Evolutionary conservation across 2,113 vertebrate genomes (phyloP).

Genomic region (Thamnaconus septentrionalis): DNA sequence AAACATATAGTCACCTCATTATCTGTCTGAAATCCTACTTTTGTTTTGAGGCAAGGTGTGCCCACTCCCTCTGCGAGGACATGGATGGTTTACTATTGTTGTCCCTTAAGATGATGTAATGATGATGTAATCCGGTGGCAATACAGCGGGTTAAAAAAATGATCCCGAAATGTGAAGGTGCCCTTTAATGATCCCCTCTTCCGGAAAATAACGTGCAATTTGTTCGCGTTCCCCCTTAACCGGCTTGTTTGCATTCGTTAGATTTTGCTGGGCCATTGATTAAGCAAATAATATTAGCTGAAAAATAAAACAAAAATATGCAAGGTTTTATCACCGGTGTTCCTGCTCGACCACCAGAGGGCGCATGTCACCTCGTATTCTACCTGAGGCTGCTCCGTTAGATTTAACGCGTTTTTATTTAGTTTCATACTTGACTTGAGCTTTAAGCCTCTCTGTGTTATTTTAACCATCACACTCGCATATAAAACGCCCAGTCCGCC

Average conservation of each 20-base stretch:
- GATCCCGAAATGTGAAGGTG: constrained; percentile 17
- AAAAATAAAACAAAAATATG: neutral
- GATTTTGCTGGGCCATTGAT: neutral
- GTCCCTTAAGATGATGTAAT: constrained; percentile 62
- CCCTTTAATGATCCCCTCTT: neutral
- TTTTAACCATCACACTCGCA: neutral
- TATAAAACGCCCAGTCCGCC: neutral
- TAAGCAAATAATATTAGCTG: neutral
- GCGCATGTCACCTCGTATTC: constrained; percentile 26
- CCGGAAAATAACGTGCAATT: too few relatives aligned
- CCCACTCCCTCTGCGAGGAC: neutral
- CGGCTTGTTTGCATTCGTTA: neutral
- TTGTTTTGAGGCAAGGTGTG: neutral
- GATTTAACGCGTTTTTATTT: neutral
- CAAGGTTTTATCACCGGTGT: neutral
- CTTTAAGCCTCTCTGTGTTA: neutral
- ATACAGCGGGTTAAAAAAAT: constrained; percentile 44
- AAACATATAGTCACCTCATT: neutral
- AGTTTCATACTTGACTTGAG: neutral
- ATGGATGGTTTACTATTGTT: constrained; percentile 39
- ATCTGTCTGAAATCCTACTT: neutral
- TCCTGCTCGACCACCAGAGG: constrained; percentile 46
- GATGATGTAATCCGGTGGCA: constrained; percentile 70
- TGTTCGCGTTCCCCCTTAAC: neutral
- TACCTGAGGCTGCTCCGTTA: neutral